Evolutionary conservation across 2,888 invertebrate species (phyloP).

Genomic region (Synanthedon tipuliformis): DNA sequence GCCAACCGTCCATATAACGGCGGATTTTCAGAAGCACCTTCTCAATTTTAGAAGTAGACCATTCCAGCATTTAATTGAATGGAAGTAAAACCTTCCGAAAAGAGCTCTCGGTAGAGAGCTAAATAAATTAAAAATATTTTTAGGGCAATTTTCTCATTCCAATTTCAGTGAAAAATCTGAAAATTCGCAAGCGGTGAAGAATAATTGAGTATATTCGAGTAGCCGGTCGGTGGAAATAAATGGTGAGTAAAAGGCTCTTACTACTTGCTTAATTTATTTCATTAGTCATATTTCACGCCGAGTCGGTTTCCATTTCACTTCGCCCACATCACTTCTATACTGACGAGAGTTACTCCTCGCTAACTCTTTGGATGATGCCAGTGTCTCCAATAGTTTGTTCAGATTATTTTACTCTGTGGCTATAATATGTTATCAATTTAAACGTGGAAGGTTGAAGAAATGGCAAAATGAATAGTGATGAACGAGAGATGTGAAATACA

Average conservation of each 20-base stretch:
- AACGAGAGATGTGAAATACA: constrained; percentile 18
- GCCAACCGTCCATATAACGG: no score
- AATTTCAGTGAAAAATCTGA: background rate
- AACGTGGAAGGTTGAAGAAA: constrained; percentile 12
- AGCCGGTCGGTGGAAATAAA: constrained; percentile 5
- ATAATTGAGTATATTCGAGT: constrained; percentile 1
- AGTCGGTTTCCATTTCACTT: constrained; percentile 10
- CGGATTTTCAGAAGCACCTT: background rate
- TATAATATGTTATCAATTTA: constrained; percentile 8
- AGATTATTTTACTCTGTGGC: constrained; percentile 5
- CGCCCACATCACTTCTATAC: constrained; percentile 5
- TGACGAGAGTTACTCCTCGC: no score
- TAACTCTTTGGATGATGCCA: background rate
- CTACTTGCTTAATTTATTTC: constrained; percentile 12
- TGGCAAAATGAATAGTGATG: constrained; percentile 21
- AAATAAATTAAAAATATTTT: background rate
- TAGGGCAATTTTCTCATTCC: background rate
- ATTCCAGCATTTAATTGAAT: background rate
- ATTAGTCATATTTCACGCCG: constrained; percentile 17
- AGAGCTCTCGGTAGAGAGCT: background rate
- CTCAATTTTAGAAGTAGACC: background rate
- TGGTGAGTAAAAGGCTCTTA: constrained; percentile 5
- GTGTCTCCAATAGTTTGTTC: background rate
- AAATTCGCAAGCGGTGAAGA: background rate
- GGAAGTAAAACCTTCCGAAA: background rate